Conservation (phyloP, 1,140 invertebrate genomes). For the Drosophila obscura region DNA sequence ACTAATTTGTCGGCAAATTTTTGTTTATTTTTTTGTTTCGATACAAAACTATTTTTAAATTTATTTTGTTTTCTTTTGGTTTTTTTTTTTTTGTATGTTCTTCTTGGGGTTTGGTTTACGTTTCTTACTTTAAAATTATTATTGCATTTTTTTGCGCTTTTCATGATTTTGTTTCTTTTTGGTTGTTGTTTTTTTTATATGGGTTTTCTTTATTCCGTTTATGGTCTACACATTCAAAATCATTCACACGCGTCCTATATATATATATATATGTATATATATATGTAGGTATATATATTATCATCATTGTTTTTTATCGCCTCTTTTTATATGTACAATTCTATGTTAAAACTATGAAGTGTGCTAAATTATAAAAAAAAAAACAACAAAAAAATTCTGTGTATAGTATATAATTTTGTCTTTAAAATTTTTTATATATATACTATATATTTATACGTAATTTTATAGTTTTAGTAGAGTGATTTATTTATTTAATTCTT, state of each 20-base stretch:
- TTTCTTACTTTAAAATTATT: conserved; percentile 66
- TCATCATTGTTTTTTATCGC: conserved; percentile 35
- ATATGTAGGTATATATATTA: conserved; percentile 33
- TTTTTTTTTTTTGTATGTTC: background rate
- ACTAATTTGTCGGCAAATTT: conserved; percentile 74
- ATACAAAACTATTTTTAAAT: conserved; percentile 70
- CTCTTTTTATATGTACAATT: conserved; percentile 66
- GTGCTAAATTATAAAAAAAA: conserved; percentile 74
- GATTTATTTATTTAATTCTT: conserved; percentile 29
- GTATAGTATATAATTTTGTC: conserved; percentile 62
- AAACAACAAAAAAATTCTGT: conserved; percentile 45
- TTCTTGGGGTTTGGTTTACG: no score
- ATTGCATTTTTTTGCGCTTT: conserved; percentile 63
- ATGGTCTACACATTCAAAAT: conserved; percentile 40
- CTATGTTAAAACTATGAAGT: conserved; percentile 73
- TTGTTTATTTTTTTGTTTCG: conserved; percentile 21
- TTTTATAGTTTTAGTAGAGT: conserved; percentile 54
- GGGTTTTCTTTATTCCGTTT: conserved; percentile 14
- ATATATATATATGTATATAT: conserved; percentile 16
- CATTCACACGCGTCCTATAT: conserved; percentile 39
- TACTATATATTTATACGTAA: conserved; percentile 61
- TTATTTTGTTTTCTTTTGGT: conserved; percentile 24
- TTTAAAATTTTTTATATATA: conserved; percentile 67
- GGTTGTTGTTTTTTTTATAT: background rate
- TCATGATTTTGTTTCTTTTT: conserved; percentile 27